phyloP scores from a whole-genome alignment of 1,140 invertebrate species.

The Magallana ariakensis region DNA sequence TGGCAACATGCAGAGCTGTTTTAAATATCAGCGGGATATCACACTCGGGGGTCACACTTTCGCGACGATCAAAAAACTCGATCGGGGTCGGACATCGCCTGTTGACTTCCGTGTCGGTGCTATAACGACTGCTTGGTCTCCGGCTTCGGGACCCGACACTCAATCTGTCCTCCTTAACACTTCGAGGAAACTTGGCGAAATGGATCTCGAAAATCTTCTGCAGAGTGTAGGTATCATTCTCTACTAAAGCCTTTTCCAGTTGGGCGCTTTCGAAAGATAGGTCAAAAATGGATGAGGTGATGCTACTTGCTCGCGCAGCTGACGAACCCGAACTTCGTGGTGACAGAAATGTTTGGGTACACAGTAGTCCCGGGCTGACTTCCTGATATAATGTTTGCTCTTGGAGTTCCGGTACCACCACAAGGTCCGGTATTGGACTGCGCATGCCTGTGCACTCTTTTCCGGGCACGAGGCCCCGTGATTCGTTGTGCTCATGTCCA shows the following conservation, averaged over 20 bases:
- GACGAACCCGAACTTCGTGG: slow-evolving; percentile 57
- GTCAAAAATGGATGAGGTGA: slow-evolving; percentile 81
- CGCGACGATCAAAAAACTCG: slow-evolving; percentile 65
- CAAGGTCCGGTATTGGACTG: slow-evolving; percentile 56
- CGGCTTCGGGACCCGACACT: slow-evolving; percentile 67
- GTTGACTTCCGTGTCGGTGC: slow-evolving; percentile 66
- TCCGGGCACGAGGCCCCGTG: not conserved
- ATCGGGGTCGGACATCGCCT: slow-evolving; percentile 66
- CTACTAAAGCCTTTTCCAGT: slow-evolving; percentile 81
- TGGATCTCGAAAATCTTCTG: slow-evolving; percentile 82
- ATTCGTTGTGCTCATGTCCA: slow-evolving; percentile 5
- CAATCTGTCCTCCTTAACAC: slow-evolving; percentile 60
- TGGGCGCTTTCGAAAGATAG: slow-evolving; percentile 81
- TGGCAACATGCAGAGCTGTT: slow-evolving; percentile 82
- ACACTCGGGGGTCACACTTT: slow-evolving; percentile 65
- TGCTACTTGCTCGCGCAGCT: slow-evolving; percentile 67
- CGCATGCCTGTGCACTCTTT: slow-evolving; percentile 19
- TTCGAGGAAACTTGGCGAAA: slow-evolving; percentile 81
- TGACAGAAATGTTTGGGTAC: slow-evolving; percentile 53
- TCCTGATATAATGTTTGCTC: slow-evolving; percentile 33
- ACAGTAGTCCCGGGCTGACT: slow-evolving; percentile 48
- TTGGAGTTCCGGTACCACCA: slow-evolving; percentile 55
- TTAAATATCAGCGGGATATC: slow-evolving; percentile 80
- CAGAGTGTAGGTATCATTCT: slow-evolving; percentile 81
- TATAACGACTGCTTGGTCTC: slow-evolving; percentile 58